Base-by-base conservation (phyloP, 2,113 vertebrate genomes). In the Podocnemis expansa region DNA sequence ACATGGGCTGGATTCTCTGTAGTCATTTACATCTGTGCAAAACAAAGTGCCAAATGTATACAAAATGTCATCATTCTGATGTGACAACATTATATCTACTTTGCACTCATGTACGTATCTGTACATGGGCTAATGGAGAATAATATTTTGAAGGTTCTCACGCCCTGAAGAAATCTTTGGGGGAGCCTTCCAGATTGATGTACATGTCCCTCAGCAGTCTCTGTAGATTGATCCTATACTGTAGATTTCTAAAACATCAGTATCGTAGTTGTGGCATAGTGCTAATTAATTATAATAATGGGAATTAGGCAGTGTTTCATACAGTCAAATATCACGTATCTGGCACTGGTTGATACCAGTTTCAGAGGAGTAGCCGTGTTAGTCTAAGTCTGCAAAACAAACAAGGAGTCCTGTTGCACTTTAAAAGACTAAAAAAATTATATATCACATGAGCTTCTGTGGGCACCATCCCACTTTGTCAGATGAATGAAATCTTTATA, bases 11-110 rank as follows among this genome's bases (percentile, higher is more conserved):
- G 54, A 34, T 78, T 89, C 89, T 93, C 34, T 91, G 29, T 52
- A 31, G 27, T 14, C 49, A 6, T 8, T 83, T 84, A 63, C 1
- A 21, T 45, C 41, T 25, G 67, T 0, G 0, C 56, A 94, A 80
- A 85, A 52, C n/a, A 12, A 81, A 43, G 13, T 55, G 38, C 25
- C n/a, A 55, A 43, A 24, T 41, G 51, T 14, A 8, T 38, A 9
- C 41, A 54, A 80, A 55, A 43, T 81, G n/a, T 38, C 54, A 55
- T 14, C 52, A 41, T 19, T 56, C 79, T 19, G n/a, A n/a, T 41
- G 3, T 56, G 80, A 38, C n/a, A 80, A 22, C 49, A 38, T 54
- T 80, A 22, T 80, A n/a, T 5, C n/a, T n/a, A 43, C 11, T 43
- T 75, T 75, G 22, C 22, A 43, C 21, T 25, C 24, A 34, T 16